Conservation (phyloP, 2,797 vertebrate genomes). For the Cynodonichthys magdalenae region DNA sequence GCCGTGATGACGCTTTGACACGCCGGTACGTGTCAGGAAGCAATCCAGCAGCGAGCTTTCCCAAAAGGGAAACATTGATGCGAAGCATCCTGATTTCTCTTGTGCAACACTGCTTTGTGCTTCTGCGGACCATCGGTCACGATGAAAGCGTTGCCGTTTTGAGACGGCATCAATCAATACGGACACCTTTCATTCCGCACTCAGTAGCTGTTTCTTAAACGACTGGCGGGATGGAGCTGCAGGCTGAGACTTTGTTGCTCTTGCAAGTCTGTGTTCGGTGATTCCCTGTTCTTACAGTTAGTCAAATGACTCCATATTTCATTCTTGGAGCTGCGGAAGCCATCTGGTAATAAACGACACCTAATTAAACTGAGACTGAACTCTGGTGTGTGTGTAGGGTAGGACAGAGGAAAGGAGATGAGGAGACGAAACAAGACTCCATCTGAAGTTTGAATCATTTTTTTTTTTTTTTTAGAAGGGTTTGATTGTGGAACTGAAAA, state of each 20-base stretch:
- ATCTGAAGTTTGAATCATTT: slow-evolving; percentile 3
- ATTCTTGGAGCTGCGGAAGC: slow-evolving; percentile 27
- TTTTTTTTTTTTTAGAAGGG: slow-evolving; percentile 19
- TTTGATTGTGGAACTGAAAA: slow-evolving; percentile 24
- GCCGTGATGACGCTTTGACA: slow-evolving; percentile 54
- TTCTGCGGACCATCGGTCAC: background rate
- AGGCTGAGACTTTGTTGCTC: slow-evolving; percentile 21
- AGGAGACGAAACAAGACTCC: slow-evolving; percentile 5
- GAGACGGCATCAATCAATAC: background rate
- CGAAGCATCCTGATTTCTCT: slow-evolving; percentile 5
- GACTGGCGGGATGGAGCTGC: slow-evolving; percentile 15
- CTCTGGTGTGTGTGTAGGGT: slow-evolving; percentile 4
- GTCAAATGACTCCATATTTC: slow-evolving; percentile 47
- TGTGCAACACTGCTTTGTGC: too few species aligned
- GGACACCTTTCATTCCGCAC: slow-evolving; percentile 20
- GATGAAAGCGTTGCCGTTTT: background rate
- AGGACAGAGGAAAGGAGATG: background rate
- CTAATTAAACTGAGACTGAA: slow-evolving; percentile 57
- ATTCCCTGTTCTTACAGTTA: slow-evolving; percentile 40
- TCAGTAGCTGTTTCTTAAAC: slow-evolving; percentile 9
- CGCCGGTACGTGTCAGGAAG: slow-evolving; percentile 43
- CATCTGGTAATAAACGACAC: slow-evolving; percentile 45
- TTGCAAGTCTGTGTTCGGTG: slow-evolving; percentile 34
- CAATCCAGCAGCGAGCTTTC: slow-evolving; percentile 24
- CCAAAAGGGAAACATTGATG: slow-evolving; percentile 38